phyloP scores from a whole-genome alignment of 2,888 invertebrate species.

The Parapristionchus giblindavisi region DNA sequence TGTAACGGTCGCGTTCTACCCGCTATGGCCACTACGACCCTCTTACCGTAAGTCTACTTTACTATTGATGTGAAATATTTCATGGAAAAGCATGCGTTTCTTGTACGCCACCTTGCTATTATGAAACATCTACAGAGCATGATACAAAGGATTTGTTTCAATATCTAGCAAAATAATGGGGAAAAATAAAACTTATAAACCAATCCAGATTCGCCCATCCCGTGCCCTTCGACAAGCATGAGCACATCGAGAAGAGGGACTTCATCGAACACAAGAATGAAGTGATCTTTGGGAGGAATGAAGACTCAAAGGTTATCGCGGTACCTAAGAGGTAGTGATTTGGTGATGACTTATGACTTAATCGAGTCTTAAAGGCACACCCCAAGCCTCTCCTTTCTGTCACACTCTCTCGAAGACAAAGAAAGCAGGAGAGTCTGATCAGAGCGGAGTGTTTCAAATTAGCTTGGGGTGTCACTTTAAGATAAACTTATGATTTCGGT shows the following conservation, averaged over 20 bases:
- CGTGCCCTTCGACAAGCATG: background rate
- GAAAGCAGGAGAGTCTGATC: too few relatives aligned
- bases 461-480: too few relatives aligned
- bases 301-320: constrained; percentile 3
- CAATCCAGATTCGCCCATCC: background rate
- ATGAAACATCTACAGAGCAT: too few relatives aligned
- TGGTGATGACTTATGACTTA: too few relatives aligned
- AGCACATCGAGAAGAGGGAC: constrained; percentile 15
- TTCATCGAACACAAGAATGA: constrained; percentile 23
- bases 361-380: too few relatives aligned
- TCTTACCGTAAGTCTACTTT: constrained; percentile 9
- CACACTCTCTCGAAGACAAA: too few relatives aligned
- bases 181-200: background rate
- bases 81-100: background rate
- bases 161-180: background rate
- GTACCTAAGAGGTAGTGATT: constrained; percentile 17
- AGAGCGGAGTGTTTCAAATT: too few relatives aligned
- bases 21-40: background rate
- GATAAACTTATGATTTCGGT: too few relatives aligned
- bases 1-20: constrained; percentile 25
- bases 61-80: background rate
- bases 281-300: constrained; percentile 11
- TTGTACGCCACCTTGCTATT: too few relatives aligned
- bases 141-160: background rate
- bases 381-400: too few relatives aligned